Base-by-base conservation (phyloP, 1,140 invertebrate species). In the Acyrthosiphon pisum region DNA sequence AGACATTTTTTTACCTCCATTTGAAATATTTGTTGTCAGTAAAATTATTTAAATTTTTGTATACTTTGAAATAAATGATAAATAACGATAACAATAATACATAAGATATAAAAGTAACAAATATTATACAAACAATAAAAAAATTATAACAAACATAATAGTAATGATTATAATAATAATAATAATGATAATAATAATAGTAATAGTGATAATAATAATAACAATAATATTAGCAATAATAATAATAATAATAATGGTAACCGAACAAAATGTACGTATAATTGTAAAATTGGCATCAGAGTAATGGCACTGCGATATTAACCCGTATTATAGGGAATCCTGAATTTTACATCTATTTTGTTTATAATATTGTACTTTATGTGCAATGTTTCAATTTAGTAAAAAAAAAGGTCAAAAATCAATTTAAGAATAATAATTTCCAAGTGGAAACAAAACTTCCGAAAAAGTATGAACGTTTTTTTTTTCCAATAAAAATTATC, bases 81-180 rank as follows among this genome's bases (percentile, higher is more conserved):
- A 53, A 53, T 35, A 91, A 68, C 30, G 2, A 91, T 8, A 46
- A 90, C 18, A 68, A 90, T n/a, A 90, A n/a, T 68, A 76, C 18
- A 68, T 41, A 76, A n/a, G 22, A 76, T 68, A 91, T 91, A 91
- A 48, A 91, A 46, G 41, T 91, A 76, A 91, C 41, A 91, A 91
- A 91, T 60, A 76, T 60, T 56, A n/a, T n/a, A 90, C 18, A 26
- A 68, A 90, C 89, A 90, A 90, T 48, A 90, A 90, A n/a, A 44
- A 68, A 90, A 90, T 14, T 30, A n/a, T 41, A 41, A 41, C 37
- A 20, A 41, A 41, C 37, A 88, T 50, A 50, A 88, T 7, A 30
- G 50, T n/a, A n/a, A 48, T 48, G 60, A 53, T 53, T 26, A 60
- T 60, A 90, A 41, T 44, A 37, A 60, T 56, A 90, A 41, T 26